Conservation (phyloP, 2,888 invertebrate genomes). For the Oxystoma pomonae region DNA sequence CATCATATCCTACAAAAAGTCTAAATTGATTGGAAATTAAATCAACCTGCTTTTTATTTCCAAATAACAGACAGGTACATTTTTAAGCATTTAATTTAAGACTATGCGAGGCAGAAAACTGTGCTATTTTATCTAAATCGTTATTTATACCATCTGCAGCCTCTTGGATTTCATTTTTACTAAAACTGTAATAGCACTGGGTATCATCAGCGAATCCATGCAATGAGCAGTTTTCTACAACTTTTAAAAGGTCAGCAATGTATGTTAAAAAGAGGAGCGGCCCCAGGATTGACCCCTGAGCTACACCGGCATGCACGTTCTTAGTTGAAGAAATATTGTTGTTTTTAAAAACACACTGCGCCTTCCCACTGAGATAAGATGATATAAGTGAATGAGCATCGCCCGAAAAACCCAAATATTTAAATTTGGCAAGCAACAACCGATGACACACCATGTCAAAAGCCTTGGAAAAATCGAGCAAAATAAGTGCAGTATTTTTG, state of each 20-base stretch:
- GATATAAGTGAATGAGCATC: no score
- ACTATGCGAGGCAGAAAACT: not conserved
- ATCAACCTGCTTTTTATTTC: not conserved
- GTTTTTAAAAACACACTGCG: conserved; percentile 1
- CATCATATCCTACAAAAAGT: not conserved
- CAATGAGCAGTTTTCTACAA: not conserved
- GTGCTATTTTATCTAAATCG: not conserved
- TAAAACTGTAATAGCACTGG: not conserved
- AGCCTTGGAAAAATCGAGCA: conserved; percentile 4
- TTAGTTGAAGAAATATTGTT: not conserved
- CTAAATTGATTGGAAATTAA: not conserved
- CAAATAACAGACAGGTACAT: not conserved
- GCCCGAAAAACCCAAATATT: not conserved
- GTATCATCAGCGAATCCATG: conserved; percentile 2
- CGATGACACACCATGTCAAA: not conserved
- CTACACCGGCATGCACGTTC: conserved; percentile 1
- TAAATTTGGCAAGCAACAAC: not conserved
- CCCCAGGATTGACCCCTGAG: conserved; percentile 1
- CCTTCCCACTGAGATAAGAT: no score
- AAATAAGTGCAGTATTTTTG: not conserved
- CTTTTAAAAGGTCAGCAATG: not conserved
- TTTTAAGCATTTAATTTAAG: not conserved
- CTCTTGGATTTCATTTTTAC: not conserved
- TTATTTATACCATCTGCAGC: not conserved
- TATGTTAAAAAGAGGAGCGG: not conserved